Conservation (phyloP, 1,140 invertebrate species). For the Cheumatopsyche charites region DNA sequence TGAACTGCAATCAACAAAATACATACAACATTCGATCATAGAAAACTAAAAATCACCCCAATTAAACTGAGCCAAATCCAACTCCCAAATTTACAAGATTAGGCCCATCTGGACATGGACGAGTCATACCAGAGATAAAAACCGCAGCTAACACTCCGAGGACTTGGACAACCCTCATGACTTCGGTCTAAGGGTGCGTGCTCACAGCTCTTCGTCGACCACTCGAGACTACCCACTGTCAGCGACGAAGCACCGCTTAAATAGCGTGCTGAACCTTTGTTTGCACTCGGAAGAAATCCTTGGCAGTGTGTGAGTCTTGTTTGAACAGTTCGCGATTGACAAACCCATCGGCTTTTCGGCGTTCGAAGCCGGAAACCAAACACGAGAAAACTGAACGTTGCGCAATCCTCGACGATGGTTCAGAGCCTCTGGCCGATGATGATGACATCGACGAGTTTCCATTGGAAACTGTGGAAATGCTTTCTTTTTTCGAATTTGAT, state of each 20-base stretch:
- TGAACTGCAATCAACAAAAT: conserved; percentile 33
- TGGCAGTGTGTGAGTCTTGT: conserved; percentile 35
- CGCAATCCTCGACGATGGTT: neutral
- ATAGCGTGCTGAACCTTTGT: conserved; percentile 38
- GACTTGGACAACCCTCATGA: conserved; percentile 34
- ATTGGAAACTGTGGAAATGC: neutral
- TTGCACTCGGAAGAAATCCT: conserved; percentile 46
- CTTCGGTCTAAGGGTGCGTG: neutral
- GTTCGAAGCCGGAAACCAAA: conserved; percentile 4
- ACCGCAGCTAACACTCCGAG: conserved; percentile 7
- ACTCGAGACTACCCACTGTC: conserved; percentile 1
- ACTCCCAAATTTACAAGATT: too few species aligned
- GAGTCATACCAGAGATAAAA: neutral
- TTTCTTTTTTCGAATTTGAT: neutral
- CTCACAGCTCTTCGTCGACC: neutral
- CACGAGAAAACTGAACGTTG: neutral
- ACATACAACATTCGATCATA: neutral
- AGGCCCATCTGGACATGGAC: neutral
- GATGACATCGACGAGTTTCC: neutral
- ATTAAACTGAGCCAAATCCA: too few species aligned
- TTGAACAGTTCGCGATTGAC: conserved; percentile 41
- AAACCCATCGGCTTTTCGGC: conserved; percentile 37
- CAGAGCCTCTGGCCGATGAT: neutral
- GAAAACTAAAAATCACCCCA: neutral
- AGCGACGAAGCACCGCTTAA: conserved; percentile 11